Evolutionary conservation across 2,888 invertebrate species (phyloP), one percentile per base, ranked within the genome.

Genomic region (Philonicus albiceps): DNA sequence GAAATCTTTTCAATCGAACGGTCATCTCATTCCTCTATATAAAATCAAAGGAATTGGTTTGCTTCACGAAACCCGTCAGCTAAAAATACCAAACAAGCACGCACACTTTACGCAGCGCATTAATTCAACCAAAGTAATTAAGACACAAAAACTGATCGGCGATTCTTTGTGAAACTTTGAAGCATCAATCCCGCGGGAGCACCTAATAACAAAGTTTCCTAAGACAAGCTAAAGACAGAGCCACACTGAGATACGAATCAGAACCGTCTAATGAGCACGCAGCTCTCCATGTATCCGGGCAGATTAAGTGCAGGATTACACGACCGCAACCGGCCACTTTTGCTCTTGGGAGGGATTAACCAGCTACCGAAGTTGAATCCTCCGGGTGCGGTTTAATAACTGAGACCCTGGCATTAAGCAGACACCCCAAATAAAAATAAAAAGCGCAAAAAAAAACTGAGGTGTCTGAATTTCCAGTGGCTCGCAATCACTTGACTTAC

Each of bases 221-320:
- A 75, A 75, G 75, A 75, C 37, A 16, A 31, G 31, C 13, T 78
- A 27, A n/a, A 78, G 30, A 49, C 78, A 49, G n/a, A 64, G 64
- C 64, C 11, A 11, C 11, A 11, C 64, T 27, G 16, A 78, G 78
- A 78, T 78, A 31, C 43, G 37, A 30, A 43, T 27, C 78, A 49
- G 30, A 78, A 16, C 16, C 11, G 49, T 27, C 78, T 78, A 49
- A 43, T 43, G 37, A 78, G 43, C 55, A 64, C 64, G 64, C 64
- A 78, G 30, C 49, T 30, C 13, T 7, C 19, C 22, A 78, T 7
- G 22, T 43, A 43, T 43, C 43, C 49, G 78, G 43, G 27, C 43
- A 49, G 78, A 78, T 78, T 78, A 78, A 78, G 78, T 78, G 37
- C 49, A 11, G 78, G 78, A 78, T 78, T 78, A 78, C 78, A 37